Conservation (phyloP, 2,797 vertebrate genomes). For the Pyrocephalus nanus region DNA sequence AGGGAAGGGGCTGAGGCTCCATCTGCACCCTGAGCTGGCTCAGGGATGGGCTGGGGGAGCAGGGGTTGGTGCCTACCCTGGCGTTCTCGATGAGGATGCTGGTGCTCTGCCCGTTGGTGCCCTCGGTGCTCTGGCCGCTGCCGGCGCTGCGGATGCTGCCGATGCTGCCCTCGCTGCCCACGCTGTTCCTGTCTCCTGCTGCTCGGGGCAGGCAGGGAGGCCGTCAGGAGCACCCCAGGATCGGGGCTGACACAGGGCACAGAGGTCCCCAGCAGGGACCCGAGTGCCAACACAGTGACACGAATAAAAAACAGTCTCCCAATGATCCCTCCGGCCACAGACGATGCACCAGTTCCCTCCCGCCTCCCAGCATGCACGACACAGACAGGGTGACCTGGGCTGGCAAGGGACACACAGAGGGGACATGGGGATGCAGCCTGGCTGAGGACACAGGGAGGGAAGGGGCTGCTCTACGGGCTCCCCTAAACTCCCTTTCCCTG, state of each 20-base stretch:
- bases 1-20: background rate
- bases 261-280: background rate
- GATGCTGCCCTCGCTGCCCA: constrained; percentile 92
- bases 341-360: background rate
- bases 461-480: background rate
- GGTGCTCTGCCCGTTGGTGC: constrained; percentile 80
- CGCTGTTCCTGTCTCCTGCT: constrained; percentile 89
- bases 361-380: background rate
- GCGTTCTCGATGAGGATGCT: constrained; percentile 76
- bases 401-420: background rate
- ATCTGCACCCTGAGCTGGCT: background rate
- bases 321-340: background rate
- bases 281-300: background rate
- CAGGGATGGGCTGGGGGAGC: background rate
- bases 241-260: background rate
- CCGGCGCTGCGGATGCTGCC: constrained; percentile 95
- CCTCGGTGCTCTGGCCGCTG: constrained; percentile 94
- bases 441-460: background rate
- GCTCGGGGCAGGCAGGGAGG: background rate
- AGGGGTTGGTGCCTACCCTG: constrained; percentile 67
- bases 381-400: background rate
- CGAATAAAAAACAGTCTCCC: background rate
- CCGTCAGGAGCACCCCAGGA: background rate
- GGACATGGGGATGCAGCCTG: background rate
- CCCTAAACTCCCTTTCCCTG: background rate